These are phyloP conservation scores for Phenacoccus solenopsis DNA, from an alignment of 1,140 invertebrate genomes.

Conservation along the genomic window DNA sequence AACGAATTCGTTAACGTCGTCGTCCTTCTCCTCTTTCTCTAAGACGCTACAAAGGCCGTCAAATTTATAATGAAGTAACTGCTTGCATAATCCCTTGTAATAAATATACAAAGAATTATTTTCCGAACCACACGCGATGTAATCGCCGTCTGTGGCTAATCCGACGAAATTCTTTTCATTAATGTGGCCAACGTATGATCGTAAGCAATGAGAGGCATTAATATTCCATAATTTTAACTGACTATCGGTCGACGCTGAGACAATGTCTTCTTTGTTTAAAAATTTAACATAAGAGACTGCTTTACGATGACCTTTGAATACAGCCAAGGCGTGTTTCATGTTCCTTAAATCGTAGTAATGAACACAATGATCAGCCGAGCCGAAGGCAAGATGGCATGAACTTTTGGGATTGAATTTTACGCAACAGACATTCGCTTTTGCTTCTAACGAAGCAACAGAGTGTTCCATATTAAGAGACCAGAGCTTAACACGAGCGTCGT, in stretches of 20 bases:
- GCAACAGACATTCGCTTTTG: slow-evolving; percentile 91
- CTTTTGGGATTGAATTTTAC: slow-evolving; percentile 90
- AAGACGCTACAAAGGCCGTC: slow-evolving; percentile 67
- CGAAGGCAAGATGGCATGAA: slow-evolving; percentile 78
- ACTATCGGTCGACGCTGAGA: slow-evolving; percentile 90
- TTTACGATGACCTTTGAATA: slow-evolving; percentile 87
- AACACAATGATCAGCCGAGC: slow-evolving; percentile 91
- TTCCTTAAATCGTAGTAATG: slow-evolving; percentile 92
- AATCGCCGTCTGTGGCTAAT: slow-evolving; percentile 87
- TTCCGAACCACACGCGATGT: slow-evolving; percentile 90
- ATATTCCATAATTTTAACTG: slow-evolving; percentile 90
- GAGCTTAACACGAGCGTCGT: slow-evolving; percentile 87
- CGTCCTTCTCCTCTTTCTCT: slow-evolving; percentile 70
- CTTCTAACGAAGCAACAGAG: slow-evolving; percentile 75
- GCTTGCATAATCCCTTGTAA: slow-evolving; percentile 80
- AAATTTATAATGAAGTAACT: slow-evolving; percentile 79
- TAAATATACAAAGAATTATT: slow-evolving; percentile 91
- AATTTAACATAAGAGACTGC: slow-evolving; percentile 96
- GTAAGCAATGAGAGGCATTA: slow-evolving; percentile 60
- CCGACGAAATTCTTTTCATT: slow-evolving; percentile 98
- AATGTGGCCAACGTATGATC: slow-evolving; percentile 82
- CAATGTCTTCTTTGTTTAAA: slow-evolving; percentile 74
- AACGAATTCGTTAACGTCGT: slow-evolving; percentile 85
- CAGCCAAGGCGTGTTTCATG: slow-evolving; percentile 62
- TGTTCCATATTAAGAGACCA: slow-evolving; percentile 82